Base-by-base conservation (phyloP, 2,888 invertebrate species). In the Caenorhabditis wallacei region DNA sequence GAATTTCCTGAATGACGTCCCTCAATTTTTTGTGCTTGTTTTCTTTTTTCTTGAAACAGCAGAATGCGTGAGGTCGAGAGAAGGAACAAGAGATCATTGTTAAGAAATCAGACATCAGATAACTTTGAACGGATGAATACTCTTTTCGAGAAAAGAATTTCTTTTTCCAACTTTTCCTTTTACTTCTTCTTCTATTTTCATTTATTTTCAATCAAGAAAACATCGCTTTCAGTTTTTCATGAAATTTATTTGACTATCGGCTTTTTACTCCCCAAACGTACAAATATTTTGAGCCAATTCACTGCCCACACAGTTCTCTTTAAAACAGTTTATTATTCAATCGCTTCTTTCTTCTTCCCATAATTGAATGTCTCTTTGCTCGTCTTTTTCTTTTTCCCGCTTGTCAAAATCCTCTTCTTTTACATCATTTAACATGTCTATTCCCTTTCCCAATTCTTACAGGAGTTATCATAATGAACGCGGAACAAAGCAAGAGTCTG, bases 401-500 rank as follows among this genome's bases (percentile, higher is more conserved):
- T 46, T 40, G 57, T 48, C 46, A 16, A 10, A 24, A 59, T 10
- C 43, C 61, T 37, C 24, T 61, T 30, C 30, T 30, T 30, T 24
- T 13, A 26, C 43, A 43, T 24, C 22, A n/a, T n/a, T 53, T 61
- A 13, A 76, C 76, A 43, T 54, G 68, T 57, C 68, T 20, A 54
- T 48, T 20, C 37, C n/a, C n/a, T 72, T 35, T 51, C 72, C 63
- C 54, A 40, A 37, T 61, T 48, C 57, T 70, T 75, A 75, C 75
- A 75, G 75, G 75, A 75, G 75, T 68, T 70, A 24, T 68, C 68
- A 76, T 40, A 74, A 83, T 83, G 83, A 83, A 70, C 68, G 74
- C 69, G 61, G 83, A 83, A 51, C 80, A 79, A 66, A 80, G 68
- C 51, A 76, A 80, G 59, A 80, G 76, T 68, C 82, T 86, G 76